phyloP scores from a whole-genome alignment of 2,113 vertebrate species.

The Anser cygnoides region DNA sequence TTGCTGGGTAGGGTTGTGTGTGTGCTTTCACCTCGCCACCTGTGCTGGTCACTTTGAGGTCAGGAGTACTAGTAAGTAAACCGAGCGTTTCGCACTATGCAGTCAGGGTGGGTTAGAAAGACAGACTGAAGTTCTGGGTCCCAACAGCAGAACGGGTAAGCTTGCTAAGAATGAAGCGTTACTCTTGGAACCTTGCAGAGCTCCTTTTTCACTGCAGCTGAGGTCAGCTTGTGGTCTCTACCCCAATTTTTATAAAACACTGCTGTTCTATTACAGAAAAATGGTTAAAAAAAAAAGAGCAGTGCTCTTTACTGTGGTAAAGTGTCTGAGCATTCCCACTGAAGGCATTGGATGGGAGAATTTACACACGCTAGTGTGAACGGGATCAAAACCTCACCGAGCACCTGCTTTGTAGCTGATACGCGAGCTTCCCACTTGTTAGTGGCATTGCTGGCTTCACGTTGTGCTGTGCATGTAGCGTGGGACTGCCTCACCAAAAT shows the following conservation, averaged over 20 bases:
- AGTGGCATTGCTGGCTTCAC: rapidly evolving
- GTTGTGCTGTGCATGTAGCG: rapidly evolving
- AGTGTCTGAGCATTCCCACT: not conserved
- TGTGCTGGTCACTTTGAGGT: not conserved
- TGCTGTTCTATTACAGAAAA: not conserved
- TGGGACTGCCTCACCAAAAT: rapidly evolving
- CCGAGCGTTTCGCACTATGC: not conserved
- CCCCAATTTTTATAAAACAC: not conserved
- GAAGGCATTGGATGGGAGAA: conserved; percentile 24
- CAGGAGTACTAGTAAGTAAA: too few relatives aligned
- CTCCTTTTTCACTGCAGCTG: rapidly evolving
- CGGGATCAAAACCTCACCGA: conserved; percentile 43
- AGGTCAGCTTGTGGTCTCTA: not conserved
- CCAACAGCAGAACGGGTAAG: too few relatives aligned
- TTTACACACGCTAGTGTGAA: not conserved
- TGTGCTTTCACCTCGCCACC: not conserved
- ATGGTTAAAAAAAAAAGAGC: not conserved
- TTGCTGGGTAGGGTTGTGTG: not conserved
- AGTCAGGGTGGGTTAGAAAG: not conserved
- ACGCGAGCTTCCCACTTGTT: not conserved
- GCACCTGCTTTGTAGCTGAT: not conserved
- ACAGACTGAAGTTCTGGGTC: not conserved
- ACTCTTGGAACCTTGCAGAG: not conserved
- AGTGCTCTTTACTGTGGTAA: not conserved
- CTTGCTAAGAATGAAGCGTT: not conserved